Evolutionary conservation across 2,113 vertebrate species (phyloP).

Genomic region (Ammospiza caudacuta): DNA sequence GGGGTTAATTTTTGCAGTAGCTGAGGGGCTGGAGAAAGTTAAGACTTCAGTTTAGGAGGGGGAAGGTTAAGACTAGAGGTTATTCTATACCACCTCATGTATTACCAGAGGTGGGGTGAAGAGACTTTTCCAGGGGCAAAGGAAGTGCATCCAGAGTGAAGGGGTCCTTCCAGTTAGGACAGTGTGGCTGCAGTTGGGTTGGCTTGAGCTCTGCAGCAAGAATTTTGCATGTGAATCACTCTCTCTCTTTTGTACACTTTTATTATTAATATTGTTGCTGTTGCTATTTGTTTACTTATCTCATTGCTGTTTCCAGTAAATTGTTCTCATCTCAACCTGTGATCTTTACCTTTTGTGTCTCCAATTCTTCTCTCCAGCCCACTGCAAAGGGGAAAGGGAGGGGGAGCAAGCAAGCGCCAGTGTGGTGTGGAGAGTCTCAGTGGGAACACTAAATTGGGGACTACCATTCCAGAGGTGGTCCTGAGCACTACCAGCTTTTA

Average conservation of each 20-base stretch:
- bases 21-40: too few species aligned
- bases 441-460: not conserved
- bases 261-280: not conserved
- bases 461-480: not conserved
- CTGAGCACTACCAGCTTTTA: not conserved
- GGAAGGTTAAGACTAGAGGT: not conserved
- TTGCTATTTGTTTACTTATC: not conserved
- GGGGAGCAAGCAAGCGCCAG: not conserved
- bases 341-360: not conserved
- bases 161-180: not conserved
- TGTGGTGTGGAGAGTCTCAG: not conserved
- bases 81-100: not conserved
- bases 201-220: not conserved
- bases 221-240: not conserved
- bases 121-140: not conserved
- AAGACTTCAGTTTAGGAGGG: not conserved
- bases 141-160: not conserved
- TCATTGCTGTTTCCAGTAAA: not conserved
- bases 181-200: not conserved
- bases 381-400: not conserved
- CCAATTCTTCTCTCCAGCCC: not conserved
- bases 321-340: rapidly evolving
- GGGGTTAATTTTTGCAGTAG: not conserved
- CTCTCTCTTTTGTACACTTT: not conserved
- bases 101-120: not conserved